phyloP scores from a whole-genome alignment of 1,140 invertebrate species.

The Trichogramma pretiosum region DNA sequence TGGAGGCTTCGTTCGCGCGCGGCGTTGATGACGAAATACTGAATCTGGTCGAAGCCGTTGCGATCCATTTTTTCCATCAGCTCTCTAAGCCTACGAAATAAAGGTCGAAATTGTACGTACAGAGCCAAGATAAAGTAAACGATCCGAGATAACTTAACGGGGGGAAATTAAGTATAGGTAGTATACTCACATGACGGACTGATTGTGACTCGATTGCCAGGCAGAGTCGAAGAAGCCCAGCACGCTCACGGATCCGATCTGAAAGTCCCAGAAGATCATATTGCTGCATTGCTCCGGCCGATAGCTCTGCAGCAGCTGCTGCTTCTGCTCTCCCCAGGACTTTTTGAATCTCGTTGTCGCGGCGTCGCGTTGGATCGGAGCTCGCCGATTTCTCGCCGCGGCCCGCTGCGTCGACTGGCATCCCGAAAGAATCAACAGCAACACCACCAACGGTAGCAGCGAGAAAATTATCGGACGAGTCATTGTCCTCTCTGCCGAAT shows the following conservation, averaged over 20 bases:
- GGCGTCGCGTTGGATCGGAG: neutral
- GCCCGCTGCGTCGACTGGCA: too few relatives aligned
- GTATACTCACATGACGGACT: constrained; percentile 32
- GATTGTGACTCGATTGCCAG: constrained; percentile 30
- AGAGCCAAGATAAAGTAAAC: too few relatives aligned
- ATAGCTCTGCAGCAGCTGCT: too few relatives aligned
- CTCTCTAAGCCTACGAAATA: constrained; percentile 28
- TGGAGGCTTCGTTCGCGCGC: neutral
- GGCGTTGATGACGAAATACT: constrained; percentile 29
- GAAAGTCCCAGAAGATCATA: constrained; percentile 22
- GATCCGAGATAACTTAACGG: too few relatives aligned
- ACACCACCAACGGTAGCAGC: too few relatives aligned
- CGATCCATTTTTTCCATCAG: constrained; percentile 28
- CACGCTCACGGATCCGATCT: constrained; percentile 29
- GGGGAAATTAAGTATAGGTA: too few relatives aligned
- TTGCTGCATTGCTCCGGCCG: constrained; percentile 27
- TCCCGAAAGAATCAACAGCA: too few relatives aligned
- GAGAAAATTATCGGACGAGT: too few relatives aligned
- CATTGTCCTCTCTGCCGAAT: too few relatives aligned
- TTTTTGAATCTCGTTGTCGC: constrained; percentile 2
- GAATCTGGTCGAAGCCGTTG: constrained; percentile 26
- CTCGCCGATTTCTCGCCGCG: too few relatives aligned
- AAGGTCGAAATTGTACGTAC: too few relatives aligned
- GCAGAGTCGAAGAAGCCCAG: constrained; percentile 31
- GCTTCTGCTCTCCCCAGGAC: constrained; percentile 12